Percentiles rank a stretch among this genome's conserved stretches.
phyloP scores from a whole-genome alignment of 2,797 vertebrate genomes.

The Varecia variegata region DNA sequence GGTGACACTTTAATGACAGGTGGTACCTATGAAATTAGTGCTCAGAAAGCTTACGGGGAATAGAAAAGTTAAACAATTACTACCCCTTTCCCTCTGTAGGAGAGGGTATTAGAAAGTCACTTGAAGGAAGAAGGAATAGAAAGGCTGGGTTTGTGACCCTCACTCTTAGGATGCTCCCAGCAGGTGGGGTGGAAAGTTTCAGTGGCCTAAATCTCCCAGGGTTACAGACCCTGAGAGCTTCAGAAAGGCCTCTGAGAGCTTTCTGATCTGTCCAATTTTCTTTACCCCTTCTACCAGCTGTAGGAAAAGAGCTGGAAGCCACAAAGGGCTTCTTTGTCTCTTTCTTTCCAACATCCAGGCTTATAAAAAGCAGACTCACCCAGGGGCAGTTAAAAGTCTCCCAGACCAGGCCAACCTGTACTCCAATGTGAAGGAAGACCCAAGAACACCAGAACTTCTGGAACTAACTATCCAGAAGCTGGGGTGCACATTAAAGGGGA shows the following conservation, averaged over 20 bases:
- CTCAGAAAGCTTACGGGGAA: conserved; percentile 2
- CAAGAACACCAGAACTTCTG: not conserved
- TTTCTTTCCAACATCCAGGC: not conserved
- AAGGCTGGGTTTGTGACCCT: not conserved
- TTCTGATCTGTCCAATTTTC: not conserved
- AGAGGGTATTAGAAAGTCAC: not conserved
- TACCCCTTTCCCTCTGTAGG: not conserved
- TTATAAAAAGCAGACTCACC: not conserved
- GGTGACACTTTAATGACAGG: not conserved
- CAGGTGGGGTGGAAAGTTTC: not conserved
- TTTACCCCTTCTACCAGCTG: not conserved
- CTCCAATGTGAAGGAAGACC: not conserved
- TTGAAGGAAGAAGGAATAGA: not conserved
- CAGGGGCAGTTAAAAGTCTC: not conserved
- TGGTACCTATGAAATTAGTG: not conserved
- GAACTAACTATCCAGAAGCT: not conserved
- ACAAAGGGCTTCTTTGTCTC: not conserved
- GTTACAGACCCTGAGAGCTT: not conserved
- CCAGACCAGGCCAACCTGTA: not conserved
- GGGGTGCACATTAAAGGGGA: not conserved
- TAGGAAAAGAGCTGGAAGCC: conserved; percentile 4
- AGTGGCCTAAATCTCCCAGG: not conserved
- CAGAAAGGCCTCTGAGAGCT: not conserved
- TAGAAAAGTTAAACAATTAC: not conserved
- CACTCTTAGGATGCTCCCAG: not conserved